phyloP scores from a whole-genome alignment of 2,888 invertebrate genomes.

The Fragum sueziense region DNA sequence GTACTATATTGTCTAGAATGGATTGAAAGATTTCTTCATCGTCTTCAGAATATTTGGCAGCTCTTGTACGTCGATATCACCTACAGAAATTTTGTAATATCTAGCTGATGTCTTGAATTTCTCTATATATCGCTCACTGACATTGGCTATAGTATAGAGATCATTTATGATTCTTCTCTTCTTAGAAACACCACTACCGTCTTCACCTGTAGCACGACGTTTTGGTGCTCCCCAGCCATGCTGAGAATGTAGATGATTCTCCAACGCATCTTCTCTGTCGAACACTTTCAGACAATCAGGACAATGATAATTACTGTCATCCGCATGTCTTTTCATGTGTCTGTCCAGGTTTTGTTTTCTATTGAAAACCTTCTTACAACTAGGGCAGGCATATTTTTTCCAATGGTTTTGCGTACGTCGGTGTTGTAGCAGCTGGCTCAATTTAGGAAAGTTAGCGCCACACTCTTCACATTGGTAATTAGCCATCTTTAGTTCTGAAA shows the following conservation, averaged over 20 bases:
- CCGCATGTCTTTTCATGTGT: conserved; percentile 25
- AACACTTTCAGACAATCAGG: conserved; percentile 32
- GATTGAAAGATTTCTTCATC: conserved; percentile 34
- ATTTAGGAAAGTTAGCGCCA: neutral
- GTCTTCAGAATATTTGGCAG: conserved; percentile 33
- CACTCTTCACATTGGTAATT: conserved; percentile 35
- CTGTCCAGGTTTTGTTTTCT: conserved; percentile 53
- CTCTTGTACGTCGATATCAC: conserved; percentile 24
- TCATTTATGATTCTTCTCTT: conserved; percentile 39
- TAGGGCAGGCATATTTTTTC: conserved; percentile 19
- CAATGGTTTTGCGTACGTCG: conserved; percentile 27
- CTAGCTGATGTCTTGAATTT: conserved; percentile 31
- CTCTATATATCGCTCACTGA: conserved; percentile 26
- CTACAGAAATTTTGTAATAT: conserved; percentile 29
- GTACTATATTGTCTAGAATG: conserved; percentile 23
- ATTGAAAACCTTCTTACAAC: conserved; percentile 32
- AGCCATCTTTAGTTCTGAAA: conserved; percentile 21
- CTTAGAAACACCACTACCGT: neutral
- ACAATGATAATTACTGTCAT: conserved; percentile 31
- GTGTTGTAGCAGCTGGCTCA: conserved; percentile 25
- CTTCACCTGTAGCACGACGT: neutral
- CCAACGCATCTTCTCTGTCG: conserved; percentile 20
- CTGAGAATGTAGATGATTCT: conserved; percentile 8
- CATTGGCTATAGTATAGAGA: conserved; percentile 18
- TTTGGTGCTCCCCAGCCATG: conserved; percentile 11